A percentile compares a stretch with the other conserved stretches of the same genome.
Evolutionary conservation across 2,888 invertebrate species (phyloP).

Genomic region (Papilio gigon): DNA sequence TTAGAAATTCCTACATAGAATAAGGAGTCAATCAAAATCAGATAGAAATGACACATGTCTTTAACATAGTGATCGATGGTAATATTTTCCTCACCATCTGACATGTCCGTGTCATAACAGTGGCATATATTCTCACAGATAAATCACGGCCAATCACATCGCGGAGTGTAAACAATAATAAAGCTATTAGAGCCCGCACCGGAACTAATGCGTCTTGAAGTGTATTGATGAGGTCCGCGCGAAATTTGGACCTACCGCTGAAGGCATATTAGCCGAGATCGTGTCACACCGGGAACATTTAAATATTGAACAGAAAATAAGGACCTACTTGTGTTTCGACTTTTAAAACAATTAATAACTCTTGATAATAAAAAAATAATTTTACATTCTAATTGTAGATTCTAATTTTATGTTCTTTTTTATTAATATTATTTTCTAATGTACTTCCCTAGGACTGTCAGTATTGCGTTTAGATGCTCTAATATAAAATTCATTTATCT

Average conservation of each 20-base stretch:
- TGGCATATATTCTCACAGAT: slow-evolving; percentile 51
- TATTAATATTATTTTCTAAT: too few species aligned
- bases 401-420: too few species aligned
- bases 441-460: too few species aligned
- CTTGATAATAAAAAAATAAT: too few species aligned
- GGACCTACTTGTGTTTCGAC: too few species aligned
- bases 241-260: slow-evolving; percentile 54
- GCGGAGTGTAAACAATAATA: slow-evolving; percentile 53
- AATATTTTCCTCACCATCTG: slow-evolving; percentile 22
- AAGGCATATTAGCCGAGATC: slow-evolving; percentile 54
- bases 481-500: too few species aligned
- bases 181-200: slow-evolving; percentile 58
- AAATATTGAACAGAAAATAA: too few species aligned
- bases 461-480: too few species aligned
- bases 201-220: slow-evolving; percentile 60
- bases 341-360: too few species aligned
- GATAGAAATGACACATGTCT: slow-evolving; percentile 21
- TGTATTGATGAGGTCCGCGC: slow-evolving; percentile 60
- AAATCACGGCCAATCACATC: slow-evolving; percentile 49
- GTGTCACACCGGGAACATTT: slow-evolving; percentile 47
- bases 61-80: slow-evolving; percentile 12
- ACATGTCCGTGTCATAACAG: slow-evolving; percentile 40
- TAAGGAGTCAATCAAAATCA: slow-evolving; percentile 23
- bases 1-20: background rate
- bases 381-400: too few species aligned